Evolutionary conservation across 1,140 invertebrate genomes (phyloP), one percentile per base, ranked within the genome.

Genomic region (Whitmania pigra): DNA sequence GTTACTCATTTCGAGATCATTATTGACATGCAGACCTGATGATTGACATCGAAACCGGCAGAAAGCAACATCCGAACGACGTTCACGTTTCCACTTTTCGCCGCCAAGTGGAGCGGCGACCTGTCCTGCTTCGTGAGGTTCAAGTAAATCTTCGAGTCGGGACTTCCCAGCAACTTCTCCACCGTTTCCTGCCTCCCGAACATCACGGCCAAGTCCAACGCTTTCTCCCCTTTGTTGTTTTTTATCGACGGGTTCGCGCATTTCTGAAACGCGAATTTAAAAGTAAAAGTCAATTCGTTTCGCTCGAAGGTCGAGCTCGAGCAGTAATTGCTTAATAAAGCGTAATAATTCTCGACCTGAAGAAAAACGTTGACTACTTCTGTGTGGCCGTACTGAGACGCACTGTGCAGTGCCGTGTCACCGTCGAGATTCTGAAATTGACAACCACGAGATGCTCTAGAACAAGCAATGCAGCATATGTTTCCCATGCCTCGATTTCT

Each of bases 301-400:
- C 31, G 31, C 6, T 36, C 6, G 31, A 36, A 36, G 6, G 31
- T 3, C 6, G 31, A n/a, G n/a, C n/a, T n/a, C 31, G 6, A 36
- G 31, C 6, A 36, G 6, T 36, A 36, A 36, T 36, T 36, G 31
- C 31, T 43, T 22, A 60, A 25, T 31, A 63, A n/a, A 13, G 29
- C 20, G 1, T 31, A 20, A 63, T 31, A n/a, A 63, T n/a, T 13
- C 22, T 25, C 4, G 1, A 70, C 43, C 69, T 49, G 53, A 13
- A 49, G 69, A 15, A 70, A 49, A 22, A 71, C 53, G 53, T n/a
- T 22, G 22, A 97, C 89, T n/a, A 94, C 92, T 72, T 88, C 87
- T 68, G 89, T 89, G 80, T 95, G 92, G 13, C 94, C 94, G 82
- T 94, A 94, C 80, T 97, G 93, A 69, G 93, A 89, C 0, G 94